Evolutionary conservation across 2,888 invertebrate genomes (phyloP).

Genomic region (Drosophila histrio): DNA sequence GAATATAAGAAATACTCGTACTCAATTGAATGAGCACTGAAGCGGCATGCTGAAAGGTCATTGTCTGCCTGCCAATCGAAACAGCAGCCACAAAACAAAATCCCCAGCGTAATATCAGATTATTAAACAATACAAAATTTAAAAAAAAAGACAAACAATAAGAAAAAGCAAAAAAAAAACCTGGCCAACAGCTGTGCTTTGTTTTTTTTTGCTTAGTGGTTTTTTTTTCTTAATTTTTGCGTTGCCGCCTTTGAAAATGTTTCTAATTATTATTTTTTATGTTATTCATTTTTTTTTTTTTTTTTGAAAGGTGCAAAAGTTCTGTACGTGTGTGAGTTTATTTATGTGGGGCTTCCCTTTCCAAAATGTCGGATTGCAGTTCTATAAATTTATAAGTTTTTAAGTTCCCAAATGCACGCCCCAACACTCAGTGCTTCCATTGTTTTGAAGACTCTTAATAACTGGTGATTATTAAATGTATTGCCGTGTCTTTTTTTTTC

Average conservation of each 20-base stretch:
- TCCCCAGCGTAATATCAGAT: conserved; percentile 59
- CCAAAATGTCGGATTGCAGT: conserved; percentile 17
- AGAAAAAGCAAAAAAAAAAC: conserved; percentile 15
- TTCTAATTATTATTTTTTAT: conserved; percentile 53
- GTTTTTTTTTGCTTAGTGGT: conserved; percentile 31
- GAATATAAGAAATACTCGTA: conserved; percentile 30
- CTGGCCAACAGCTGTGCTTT: conserved; percentile 56
- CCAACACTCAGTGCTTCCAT: conserved; percentile 23
- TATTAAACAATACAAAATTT: conserved; percentile 58
- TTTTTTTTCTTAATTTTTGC: conserved; percentile 29
- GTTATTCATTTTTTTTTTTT: conserved; percentile 20
- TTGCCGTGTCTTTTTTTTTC: conserved; percentile 25
- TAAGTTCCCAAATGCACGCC: conserved; percentile 7
- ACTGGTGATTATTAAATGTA: conserved; percentile 60
- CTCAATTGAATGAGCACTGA: conserved; percentile 60
- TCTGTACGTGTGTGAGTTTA: conserved; percentile 32
- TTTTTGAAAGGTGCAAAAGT: conserved; percentile 60
- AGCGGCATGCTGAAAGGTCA: conserved; percentile 69
- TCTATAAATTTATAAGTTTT: conserved; percentile 22
- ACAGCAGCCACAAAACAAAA: conserved; percentile 54
- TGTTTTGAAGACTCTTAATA: conserved; percentile 54
- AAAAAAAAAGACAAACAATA: conserved; percentile 20
- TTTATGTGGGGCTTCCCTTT: conserved; percentile 40
- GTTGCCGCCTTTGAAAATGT: conserved; percentile 54
- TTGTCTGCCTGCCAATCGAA: conserved; percentile 67